phyloP scores from a whole-genome alignment of 2,888 invertebrate species.

The Lamellibrachia columna region DNA sequence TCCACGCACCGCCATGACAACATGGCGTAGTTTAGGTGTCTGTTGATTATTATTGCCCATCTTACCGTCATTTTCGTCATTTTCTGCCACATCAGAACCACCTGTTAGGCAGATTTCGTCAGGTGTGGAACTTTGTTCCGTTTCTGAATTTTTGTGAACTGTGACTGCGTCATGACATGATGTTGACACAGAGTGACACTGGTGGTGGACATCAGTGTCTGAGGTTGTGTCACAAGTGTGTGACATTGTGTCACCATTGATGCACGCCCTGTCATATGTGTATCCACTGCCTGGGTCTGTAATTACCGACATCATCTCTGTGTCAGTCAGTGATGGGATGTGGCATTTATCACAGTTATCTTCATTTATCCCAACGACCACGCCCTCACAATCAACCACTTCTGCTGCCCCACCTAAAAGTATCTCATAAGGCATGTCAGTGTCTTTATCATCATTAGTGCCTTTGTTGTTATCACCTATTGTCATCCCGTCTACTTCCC shows the following conservation, averaged over 20 bases:
- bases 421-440: not conserved
- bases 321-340: not conserved
- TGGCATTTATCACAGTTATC: not conserved
- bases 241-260: not conserved
- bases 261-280: not conserved
- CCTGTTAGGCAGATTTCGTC: not conserved
- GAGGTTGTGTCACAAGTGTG: not conserved
- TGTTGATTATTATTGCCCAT: not conserved
- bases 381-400: not conserved
- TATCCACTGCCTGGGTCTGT: not conserved
- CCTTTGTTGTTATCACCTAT: too few relatives aligned
- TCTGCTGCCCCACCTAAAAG: not conserved
- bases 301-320: not conserved
- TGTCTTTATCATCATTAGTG: too few relatives aligned
- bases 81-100: not conserved
- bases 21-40: not conserved
- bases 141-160: not conserved
- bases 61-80: not conserved
- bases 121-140: not conserved
- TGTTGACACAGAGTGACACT: not conserved
- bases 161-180: not conserved
- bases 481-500: not conserved
- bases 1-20: not conserved
- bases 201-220: not conserved
- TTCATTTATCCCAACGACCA: not conserved